Percentiles rank a stretch among this genome's conserved stretches.
Conservation (phyloP, 2,888 invertebrate species). For the Chromoteleia sp. region DNA sequence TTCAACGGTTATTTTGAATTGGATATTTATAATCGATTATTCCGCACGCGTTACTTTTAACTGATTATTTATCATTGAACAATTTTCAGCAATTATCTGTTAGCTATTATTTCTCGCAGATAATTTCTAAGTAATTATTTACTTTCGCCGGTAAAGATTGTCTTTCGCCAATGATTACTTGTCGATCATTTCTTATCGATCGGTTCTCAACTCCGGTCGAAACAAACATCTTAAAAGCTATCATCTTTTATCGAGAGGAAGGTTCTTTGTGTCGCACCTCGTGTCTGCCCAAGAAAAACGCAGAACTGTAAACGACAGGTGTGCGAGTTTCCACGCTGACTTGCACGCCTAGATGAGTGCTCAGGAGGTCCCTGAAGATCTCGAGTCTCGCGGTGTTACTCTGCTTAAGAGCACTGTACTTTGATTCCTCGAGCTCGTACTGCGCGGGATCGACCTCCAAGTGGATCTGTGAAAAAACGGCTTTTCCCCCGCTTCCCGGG, state of each 20-base stretch:
- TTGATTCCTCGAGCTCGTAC: constrained; percentile 87
- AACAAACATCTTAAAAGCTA: too few species aligned
- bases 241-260: too few species aligned
- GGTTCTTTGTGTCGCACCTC: constrained; percentile 87
- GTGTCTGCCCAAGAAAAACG: constrained; percentile 92
- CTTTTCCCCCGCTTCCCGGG: constrained; percentile 89
- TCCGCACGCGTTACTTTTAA: too few species aligned
- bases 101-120: too few species aligned
- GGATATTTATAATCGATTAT: too few species aligned
- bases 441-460: constrained; percentile 91
- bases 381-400: constrained; percentile 91
- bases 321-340: constrained; percentile 83
- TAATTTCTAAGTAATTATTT: too few species aligned
- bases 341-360: constrained; percentile 89
- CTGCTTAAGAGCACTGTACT: constrained; percentile 86
- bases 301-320: constrained; percentile 86
- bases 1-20: too few species aligned
- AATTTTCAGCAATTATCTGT: too few species aligned
- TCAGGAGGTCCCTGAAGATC: constrained; percentile 91
- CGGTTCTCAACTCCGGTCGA: too few species aligned
- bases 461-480: constrained; percentile 94
- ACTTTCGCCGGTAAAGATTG: too few species aligned
- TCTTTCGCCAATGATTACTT: too few species aligned
- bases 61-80: too few species aligned
- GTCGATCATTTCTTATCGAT: constrained; percentile 2